phyloP scores from a whole-genome alignment of 2,113 vertebrate genomes.

The Uria lomvia region DNA sequence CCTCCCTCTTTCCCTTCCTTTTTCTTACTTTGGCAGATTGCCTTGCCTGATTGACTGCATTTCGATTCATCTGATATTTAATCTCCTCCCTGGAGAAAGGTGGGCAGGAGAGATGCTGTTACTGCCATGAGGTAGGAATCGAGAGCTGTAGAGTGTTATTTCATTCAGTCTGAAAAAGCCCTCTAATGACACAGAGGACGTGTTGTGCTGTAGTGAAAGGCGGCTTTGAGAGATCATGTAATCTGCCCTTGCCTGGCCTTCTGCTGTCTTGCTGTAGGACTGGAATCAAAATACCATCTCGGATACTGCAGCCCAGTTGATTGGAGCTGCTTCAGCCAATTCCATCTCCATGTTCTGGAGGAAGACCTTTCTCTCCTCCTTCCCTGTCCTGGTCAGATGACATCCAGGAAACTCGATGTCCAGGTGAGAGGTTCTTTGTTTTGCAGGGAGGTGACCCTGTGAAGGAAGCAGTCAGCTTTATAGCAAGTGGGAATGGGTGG shows the following conservation, averaged over 20 bases:
- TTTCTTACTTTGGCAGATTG: conserved; percentile 33
- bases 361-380: background rate
- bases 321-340: background rate
- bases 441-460: background rate
- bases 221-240: conserved; percentile 48
- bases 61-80: conserved; percentile 20
- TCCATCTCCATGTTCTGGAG: background rate
- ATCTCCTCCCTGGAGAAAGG: conserved; percentile 48
- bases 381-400: background rate
- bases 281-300: conserved; percentile 51
- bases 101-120: conserved; percentile 33
- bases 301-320: background rate
- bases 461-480: background rate
- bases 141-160: conserved; percentile 55
- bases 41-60: conserved; percentile 17
- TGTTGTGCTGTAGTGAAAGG: conserved; percentile 62
- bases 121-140: conserved; percentile 26
- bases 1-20: background rate
- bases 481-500: background rate
- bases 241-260: conserved; percentile 47
- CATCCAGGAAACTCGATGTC: background rate
- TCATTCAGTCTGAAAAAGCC: conserved; percentile 43
- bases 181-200: conserved; percentile 39
- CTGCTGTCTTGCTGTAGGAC: conserved; percentile 30
- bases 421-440: background rate